phyloP scores from a whole-genome alignment of 2,113 vertebrate species.

The Craseonycteris thonglongyai region DNA sequence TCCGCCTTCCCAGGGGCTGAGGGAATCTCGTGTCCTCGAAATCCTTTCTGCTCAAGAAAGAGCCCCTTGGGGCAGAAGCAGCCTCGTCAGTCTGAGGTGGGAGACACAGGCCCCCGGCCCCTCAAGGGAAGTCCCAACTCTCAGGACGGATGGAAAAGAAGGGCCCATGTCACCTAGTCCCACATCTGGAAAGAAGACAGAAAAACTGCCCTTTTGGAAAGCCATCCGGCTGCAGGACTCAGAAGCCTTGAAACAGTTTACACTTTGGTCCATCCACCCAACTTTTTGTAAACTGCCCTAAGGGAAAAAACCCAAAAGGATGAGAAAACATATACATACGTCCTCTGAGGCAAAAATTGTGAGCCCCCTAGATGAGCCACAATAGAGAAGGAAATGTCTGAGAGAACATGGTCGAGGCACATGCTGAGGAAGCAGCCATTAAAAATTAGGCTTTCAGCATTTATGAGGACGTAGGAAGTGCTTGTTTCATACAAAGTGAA shows the following conservation, averaged over 20 bases:
- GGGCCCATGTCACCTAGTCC: too few relatives aligned
- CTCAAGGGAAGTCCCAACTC: rapidly evolving
- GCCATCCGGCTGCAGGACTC: background rate
- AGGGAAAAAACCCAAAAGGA: background rate
- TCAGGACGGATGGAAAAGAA: rapidly evolving
- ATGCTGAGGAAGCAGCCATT: rapidly evolving
- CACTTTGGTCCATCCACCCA: background rate
- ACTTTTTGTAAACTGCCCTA: background rate
- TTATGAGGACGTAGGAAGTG: background rate
- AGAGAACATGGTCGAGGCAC: rapidly evolving
- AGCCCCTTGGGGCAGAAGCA: background rate
- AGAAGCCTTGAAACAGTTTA: background rate
- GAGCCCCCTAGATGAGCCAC: background rate
- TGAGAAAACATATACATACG: background rate
- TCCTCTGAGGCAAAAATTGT: background rate
- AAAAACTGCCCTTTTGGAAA: rapidly evolving
- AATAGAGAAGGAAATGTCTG: background rate
- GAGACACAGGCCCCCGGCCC: background rate
- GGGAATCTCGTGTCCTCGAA: too few relatives aligned
- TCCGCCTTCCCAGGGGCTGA: background rate
- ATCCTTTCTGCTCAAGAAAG: too few relatives aligned
- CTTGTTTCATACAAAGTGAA: too few relatives aligned
- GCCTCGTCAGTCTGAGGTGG: background rate
- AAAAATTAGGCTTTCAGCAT: too few relatives aligned
- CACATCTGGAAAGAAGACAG: rapidly evolving